Evolutionary conservation across 2,797 vertebrate genomes (phyloP).

Genomic region (Eospalax fontanierii): DNA sequence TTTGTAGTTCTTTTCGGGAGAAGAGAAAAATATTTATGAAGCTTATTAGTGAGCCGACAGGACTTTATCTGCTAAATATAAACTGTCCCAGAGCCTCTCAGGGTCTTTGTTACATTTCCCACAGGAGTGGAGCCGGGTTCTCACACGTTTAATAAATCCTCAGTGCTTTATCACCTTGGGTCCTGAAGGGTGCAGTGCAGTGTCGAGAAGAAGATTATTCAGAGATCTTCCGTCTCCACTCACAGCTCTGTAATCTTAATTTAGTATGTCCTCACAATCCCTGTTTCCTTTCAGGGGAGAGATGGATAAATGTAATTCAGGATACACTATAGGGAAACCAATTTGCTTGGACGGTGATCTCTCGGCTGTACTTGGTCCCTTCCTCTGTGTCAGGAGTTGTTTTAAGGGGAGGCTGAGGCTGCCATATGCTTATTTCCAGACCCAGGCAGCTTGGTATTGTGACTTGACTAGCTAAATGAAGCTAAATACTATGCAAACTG

Average conservation of each 20-base stretch:
- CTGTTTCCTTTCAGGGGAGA: conserved; percentile 61
- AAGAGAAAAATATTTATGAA: conserved; percentile 83
- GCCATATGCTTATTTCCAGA: background rate
- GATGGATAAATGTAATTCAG: conserved; percentile 31
- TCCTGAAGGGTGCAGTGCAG: conserved; percentile 63
- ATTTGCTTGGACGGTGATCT: conserved; percentile 47
- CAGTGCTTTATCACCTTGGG: conserved; percentile 68
- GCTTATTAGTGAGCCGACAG: conserved; percentile 81
- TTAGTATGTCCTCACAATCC: conserved; percentile 50
- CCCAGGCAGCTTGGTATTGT: background rate
- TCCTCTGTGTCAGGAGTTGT: background rate
- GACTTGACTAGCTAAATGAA: no score
- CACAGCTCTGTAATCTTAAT: conserved; percentile 60
- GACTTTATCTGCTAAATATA: conserved; percentile 81
- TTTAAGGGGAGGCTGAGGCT: background rate
- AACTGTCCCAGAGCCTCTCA: conserved; percentile 47
- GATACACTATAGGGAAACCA: background rate
- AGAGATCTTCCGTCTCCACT: conserved; percentile 71
- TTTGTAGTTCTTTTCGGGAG: conserved; percentile 68
- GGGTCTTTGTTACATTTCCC: conserved; percentile 63
- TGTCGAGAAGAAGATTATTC: conserved; percentile 79
- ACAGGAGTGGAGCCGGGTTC: conserved; percentile 5
- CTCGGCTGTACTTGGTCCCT: background rate
- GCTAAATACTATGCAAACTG: background rate
- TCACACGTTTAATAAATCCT: conserved; percentile 74